A percentile compares a stretch with the other conserved stretches of the same genome.
These are phyloP conservation scores for Pseudopleuronectes americanus DNA, from an alignment of 2,797 vertebrate genomes.

Conservation along the genomic window DNA sequence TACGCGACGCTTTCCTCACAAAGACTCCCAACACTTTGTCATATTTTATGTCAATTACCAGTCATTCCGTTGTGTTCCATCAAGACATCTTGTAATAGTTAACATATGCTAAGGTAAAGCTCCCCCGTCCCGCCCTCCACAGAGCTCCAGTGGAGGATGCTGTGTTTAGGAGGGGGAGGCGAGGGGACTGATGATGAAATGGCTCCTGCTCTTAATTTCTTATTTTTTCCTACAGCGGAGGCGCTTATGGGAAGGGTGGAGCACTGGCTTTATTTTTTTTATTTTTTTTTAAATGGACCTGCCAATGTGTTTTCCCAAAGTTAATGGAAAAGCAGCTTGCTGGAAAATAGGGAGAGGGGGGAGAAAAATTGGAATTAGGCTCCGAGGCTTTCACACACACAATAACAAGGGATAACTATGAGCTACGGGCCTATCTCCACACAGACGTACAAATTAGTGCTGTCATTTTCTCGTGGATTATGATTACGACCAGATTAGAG, in stretches of 20 bases:
- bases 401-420: constrained; percentile 93
- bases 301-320: constrained; percentile 97
- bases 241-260: constrained; percentile 94
- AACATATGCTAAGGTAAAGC: constrained; percentile 98
- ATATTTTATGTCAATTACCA: constrained; percentile 99
- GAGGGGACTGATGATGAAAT: constrained; percentile 89
- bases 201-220: constrained; percentile 95
- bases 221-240: constrained; percentile 89
- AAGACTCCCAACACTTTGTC: constrained; percentile 98
- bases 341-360: constrained; percentile 90
- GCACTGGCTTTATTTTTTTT: constrained; percentile 72
- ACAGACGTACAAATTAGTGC: constrained; percentile 86
- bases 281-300: constrained; percentile 91
- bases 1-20: constrained; percentile 97
- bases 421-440: constrained; percentile 86
- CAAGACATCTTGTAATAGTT: constrained; percentile 97
- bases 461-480: constrained; percentile 87
- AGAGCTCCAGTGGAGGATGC: constrained; percentile 85
- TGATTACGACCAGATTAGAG: too few relatives aligned
- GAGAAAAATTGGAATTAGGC: constrained; percentile 91
- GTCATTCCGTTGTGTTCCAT: constrained; percentile 98
- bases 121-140: constrained; percentile 88
- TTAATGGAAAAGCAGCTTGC: constrained; percentile 98
- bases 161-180: constrained; percentile 79
- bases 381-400: constrained; percentile 90